phyloP scores from a whole-genome alignment of 2,888 invertebrate species.

The Nomada ferruginata region DNA sequence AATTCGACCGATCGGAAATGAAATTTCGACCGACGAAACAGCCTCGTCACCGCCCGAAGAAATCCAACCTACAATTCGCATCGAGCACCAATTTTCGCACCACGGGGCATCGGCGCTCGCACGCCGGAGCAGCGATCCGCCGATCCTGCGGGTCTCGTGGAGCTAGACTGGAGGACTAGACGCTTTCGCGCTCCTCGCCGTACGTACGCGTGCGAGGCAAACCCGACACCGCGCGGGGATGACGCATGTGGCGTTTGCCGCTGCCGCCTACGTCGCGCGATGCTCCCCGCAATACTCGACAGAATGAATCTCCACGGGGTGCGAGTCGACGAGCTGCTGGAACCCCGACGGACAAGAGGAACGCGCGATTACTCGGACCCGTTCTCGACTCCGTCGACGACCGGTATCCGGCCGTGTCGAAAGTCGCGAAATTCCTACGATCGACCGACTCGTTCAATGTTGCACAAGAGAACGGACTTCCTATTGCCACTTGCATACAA shows the following conservation, averaged over 20 bases:
- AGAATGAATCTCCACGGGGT: conserved; percentile 58
- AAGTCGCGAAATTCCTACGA: conserved; percentile 18
- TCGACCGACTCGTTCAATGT: conserved; percentile 29
- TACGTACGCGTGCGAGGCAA: too few species aligned
- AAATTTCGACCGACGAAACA: conserved; percentile 80
- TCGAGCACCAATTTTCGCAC: conserved; percentile 67
- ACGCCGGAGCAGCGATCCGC: not conserved
- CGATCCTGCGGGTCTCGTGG: not conserved
- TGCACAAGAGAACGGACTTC: conserved; percentile 66
- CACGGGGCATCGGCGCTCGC: conserved; percentile 37
- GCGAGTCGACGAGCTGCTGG: conserved; percentile 54
- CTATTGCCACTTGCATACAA: conserved; percentile 74
- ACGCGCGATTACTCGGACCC: conserved; percentile 75
- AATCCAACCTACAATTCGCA: conserved; percentile 81
- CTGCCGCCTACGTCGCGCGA: conserved; percentile 33
- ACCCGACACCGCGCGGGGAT: too few species aligned
- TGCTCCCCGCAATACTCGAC: conserved; percentile 22
- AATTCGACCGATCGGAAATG: conserved; percentile 80
- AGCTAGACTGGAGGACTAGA: too few species aligned
- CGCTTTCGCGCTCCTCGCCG: too few species aligned
- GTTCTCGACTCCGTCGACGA: conserved; percentile 67
- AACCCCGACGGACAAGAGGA: conserved; percentile 53
- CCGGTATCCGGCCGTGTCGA: conserved; percentile 5
- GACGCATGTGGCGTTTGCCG: too few species aligned
- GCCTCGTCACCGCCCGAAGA: conserved; percentile 77